phyloP scores from a whole-genome alignment of 2,888 invertebrate species.

The Elysia crispata region DNA sequence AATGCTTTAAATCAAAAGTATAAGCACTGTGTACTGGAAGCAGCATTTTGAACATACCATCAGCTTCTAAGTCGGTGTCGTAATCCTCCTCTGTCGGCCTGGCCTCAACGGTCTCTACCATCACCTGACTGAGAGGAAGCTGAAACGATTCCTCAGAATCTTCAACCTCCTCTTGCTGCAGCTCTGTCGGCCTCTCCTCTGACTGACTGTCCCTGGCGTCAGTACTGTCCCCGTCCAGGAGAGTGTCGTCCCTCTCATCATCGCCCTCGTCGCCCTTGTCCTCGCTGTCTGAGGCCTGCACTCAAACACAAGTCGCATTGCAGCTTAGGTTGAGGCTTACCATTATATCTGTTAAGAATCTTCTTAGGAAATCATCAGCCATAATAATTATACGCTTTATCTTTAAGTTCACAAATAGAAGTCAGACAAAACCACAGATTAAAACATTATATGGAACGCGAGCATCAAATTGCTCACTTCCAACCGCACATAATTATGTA shows the following conservation, averaged over 20 bases:
- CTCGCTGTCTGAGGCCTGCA: conserved; percentile 12
- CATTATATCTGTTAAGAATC: too few species aligned
- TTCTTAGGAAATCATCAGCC: too few species aligned
- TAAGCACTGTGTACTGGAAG: too few species aligned
- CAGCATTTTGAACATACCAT: too few species aligned
- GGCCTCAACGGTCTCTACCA: conserved; percentile 25
- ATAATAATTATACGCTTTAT: too few species aligned
- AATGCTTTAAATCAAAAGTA: too few species aligned
- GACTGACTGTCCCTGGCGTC: not conserved
- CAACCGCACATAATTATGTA: too few species aligned
- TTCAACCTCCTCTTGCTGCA: not conserved
- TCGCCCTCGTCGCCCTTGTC: not conserved
- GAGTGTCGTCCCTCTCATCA: not conserved
- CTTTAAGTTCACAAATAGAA: too few species aligned
- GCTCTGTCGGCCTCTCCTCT: not conserved
- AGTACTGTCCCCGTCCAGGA: not conserved
- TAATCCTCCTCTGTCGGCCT: conserved; percentile 48
- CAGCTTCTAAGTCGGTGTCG: conserved; percentile 51
- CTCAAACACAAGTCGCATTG: not conserved
- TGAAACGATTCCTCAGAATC: not conserved
- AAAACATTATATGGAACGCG: too few species aligned
- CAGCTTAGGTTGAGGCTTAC: not conserved
- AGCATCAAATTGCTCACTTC: too few species aligned
- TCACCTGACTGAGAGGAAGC: conserved; percentile 14
- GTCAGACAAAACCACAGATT: too few species aligned